A percentile compares a stretch with the other conserved stretches of the same genome.
These are phyloP conservation scores for Hippoglossus hippoglossus DNA, from an alignment of 2,797 vertebrate species.

Conservation along the genomic window DNA sequence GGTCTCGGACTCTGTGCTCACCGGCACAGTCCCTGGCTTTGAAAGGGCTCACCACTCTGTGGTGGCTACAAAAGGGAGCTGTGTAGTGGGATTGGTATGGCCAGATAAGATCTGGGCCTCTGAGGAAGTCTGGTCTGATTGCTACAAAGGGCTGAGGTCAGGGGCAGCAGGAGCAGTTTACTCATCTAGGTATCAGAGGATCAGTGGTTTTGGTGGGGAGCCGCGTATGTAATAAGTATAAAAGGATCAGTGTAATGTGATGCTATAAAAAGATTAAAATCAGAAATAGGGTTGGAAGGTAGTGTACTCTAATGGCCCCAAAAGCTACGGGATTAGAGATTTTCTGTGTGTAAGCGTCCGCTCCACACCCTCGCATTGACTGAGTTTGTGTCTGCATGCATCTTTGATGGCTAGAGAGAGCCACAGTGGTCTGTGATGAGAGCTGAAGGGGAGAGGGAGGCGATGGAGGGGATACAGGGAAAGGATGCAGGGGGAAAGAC, in stretches of 20 bases:
- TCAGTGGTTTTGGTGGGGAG: conserved; percentile 74
- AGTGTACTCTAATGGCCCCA: conserved; percentile 79
- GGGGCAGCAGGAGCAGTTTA: conserved; percentile 81
- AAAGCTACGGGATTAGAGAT: conserved; percentile 79
- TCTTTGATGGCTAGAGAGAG: conserved; percentile 58
- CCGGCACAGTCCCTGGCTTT: conserved; percentile 68
- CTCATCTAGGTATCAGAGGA: conserved; percentile 83
- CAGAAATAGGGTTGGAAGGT: conserved; percentile 69
- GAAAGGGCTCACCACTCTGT: conserved; percentile 76
- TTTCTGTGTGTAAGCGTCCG: conserved; percentile 58
- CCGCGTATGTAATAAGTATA: conserved; percentile 81
- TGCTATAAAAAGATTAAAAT: conserved; percentile 84
- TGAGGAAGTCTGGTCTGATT: conserved; percentile 84
- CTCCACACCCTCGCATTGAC: conserved; percentile 34
- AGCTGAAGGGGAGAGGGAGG: conserved; percentile 43
- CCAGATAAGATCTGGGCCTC: conserved; percentile 83
- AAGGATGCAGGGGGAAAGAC: conserved; percentile 54
- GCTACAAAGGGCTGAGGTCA: conserved; percentile 85
- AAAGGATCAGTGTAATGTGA: conserved; percentile 84
- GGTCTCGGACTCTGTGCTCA: conserved; percentile 73
- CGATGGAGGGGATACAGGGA: conserved; percentile 52
- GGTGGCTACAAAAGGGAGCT: conserved; percentile 77
- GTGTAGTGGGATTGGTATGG: conserved; percentile 80
- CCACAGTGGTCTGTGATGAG: conserved; percentile 50
- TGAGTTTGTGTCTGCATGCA: conserved; percentile 46